Evolutionary conservation across 2,797 vertebrate genomes (phyloP), one percentile per base, ranked within the genome.

Genomic region (Gymnodraco acuticeps): DNA sequence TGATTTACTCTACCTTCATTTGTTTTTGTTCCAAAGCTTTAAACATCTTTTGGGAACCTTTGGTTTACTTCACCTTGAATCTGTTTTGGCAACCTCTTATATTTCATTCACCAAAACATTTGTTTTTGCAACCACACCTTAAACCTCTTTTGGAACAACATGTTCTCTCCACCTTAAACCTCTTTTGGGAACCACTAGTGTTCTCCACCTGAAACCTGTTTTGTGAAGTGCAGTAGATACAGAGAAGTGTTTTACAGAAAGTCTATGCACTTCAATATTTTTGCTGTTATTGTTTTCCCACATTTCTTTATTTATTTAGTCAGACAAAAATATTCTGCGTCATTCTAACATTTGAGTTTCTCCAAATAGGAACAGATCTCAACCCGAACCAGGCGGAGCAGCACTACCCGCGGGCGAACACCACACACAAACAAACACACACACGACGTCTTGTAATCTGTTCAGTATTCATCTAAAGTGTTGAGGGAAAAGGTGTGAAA

Each of bases 401-500:
- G 45, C 65, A 14, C 31, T 23, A 33, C 16, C 82, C 63, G 15
- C 16, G 13, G 81, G 75, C 59, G 3, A 59, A 27, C 58, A 19
- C 38, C 12, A 45, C 16, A 8, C 53, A 33, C 53, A 55, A 7
- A 55, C 56, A 6, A 11, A n/a, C 45, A 53, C 51, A 9, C 11
- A 51, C 8, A 55, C 64, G 0, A 27, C 4, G 14, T 11, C 20
- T 17, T 13, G 8, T 46, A 43, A 65, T 64, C 70, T 81, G 66
- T 23, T 73, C 69, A 33, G 50, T 56, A 60, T 63, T 46, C 73
- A 42, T 70, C 66, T 62, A 16, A 60, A 58, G 69, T 46, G 77
- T 48, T 47, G 42, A 64, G 27, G 60, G 61, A 61, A 66, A 64
- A 78, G 66, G 71, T 77, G 82, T 88, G 78, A 87, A 88, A 86